A percentile compares a stretch with the other conserved stretches of the same genome.
Evolutionary conservation across 2,888 invertebrate genomes (phyloP).

Genomic region (Agrochola circellaris): DNA sequence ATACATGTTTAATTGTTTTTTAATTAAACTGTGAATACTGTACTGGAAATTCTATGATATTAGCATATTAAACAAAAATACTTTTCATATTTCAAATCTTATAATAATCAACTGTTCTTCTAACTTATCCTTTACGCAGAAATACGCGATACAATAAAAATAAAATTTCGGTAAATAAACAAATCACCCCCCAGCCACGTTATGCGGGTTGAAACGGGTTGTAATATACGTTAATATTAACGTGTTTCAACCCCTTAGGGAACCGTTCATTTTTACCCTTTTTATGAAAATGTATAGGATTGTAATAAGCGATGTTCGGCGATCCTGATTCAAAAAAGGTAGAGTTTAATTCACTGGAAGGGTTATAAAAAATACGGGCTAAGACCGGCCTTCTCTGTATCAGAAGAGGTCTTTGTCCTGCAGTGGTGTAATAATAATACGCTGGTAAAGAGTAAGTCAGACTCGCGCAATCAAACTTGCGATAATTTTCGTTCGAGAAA

Average conservation of each 20-base stretch:
- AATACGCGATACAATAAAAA: slow-evolving; percentile 28
- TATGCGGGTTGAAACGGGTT: slow-evolving; percentile 33
- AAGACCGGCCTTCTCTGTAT: neutral
- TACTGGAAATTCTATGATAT: neutral
- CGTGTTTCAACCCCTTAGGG: slow-evolving; percentile 41
- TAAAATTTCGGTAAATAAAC: slow-evolving; percentile 42
- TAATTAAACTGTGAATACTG: neutral
- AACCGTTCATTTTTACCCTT: slow-evolving; percentile 39
- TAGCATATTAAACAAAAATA: neutral
- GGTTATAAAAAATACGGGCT: neutral
- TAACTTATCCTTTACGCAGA: neutral
- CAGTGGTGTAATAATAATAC: neutral
- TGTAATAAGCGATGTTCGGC: slow-evolving; percentile 27
- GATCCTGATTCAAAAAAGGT: slow-evolving; percentile 9
- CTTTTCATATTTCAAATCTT: neutral
- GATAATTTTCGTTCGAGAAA: no score
- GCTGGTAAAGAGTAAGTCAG: no score
- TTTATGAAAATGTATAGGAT: slow-evolving; percentile 53
- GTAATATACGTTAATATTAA: slow-evolving; percentile 54
- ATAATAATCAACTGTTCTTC: neutral
- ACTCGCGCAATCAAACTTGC: neutral
- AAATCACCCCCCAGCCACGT: slow-evolving; percentile 54
- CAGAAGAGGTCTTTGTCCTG: neutral
- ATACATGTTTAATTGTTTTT: neutral
- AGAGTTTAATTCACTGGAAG: neutral